A percentile compares a stretch with the other conserved stretches of the same genome.
These are phyloP conservation scores for Phataginus tetradactyla DNA, from an alignment of 2,797 vertebrate species.

Conservation along the genomic window DNA sequence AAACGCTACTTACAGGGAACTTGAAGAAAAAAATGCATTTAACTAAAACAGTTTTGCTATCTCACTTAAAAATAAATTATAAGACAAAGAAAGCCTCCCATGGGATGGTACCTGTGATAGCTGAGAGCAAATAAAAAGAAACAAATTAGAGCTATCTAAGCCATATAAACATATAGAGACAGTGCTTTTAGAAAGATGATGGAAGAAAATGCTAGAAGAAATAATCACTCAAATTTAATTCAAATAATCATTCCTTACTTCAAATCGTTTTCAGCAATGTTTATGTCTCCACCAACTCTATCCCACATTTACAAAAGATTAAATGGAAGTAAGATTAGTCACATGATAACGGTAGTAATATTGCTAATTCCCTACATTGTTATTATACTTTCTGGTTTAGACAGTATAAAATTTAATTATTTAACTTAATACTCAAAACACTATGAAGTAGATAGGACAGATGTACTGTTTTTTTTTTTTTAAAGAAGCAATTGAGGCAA, in stretches of 20 bases:
- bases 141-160: constrained; percentile 60
- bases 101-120: constrained; percentile 1
- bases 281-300: background rate
- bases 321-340: background rate
- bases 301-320: background rate
- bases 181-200: background rate
- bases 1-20: constrained; percentile 74
- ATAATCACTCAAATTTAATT: background rate
- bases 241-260: background rate
- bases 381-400: constrained; percentile 5
- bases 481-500: background rate
- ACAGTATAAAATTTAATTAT: constrained; percentile 18
- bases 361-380: background rate
- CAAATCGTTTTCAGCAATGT: background rate
- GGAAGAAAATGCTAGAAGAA: constrained; percentile 15
- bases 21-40: constrained; percentile 69
- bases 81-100: constrained; percentile 63
- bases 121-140: constrained; percentile 56
- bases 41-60: constrained; percentile 67
- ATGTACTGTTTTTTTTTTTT: background rate
- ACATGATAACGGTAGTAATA: background rate
- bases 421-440: background rate
- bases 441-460: background rate
- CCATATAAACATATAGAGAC: constrained; percentile 39
- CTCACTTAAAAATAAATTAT: constrained; percentile 72